Base-by-base conservation (phyloP, 1,140 invertebrate genomes). In the Euwallacea fornicatus region DNA sequence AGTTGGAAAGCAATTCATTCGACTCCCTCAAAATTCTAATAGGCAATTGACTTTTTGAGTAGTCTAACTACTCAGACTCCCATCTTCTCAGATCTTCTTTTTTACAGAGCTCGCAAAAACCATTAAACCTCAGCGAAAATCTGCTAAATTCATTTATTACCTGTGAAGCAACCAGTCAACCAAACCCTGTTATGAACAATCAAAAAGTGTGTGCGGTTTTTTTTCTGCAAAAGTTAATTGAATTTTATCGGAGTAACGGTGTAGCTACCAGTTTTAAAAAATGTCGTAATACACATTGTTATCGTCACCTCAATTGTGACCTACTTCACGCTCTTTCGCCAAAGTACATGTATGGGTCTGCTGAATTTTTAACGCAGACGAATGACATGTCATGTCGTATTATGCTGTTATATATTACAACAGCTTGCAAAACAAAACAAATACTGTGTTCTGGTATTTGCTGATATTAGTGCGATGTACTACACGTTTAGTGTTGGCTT, bases 351-450 rank as follows among this genome's bases (percentile, higher is more conserved):
- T 47, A 67, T 59, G 58, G 54, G 66, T 43, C 65, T 61, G 33
- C 56, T 63, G 50, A 63, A 70, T 70, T 70, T 70, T 70, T 70
- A 70, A 70, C 61, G 61, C 47, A 70, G 61, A 70, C 68, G 68
- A 64, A 70, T 70, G 68, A 64, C 54, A 64, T 56, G 68, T 64
- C 68, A 70, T 43, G 68, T 55, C 68, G 68, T 64, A 70, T 70
- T 70, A 63, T 60, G 61, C 61, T 53, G 68, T 70, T 70, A 70
- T 70, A 70, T 70, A 70, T 70, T 64, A 64, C 68, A 63, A 70
- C 59, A 64, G 68, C 53, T 64, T 63, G 60, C 60, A 64, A 70
- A 66, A 70, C 68, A 70, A 70, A 70, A 60, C 68, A 70, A 63
- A 70, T 63, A 70, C 60, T 64, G 60, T 70, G 56, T 44, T 68